Evolutionary conservation across 53 echinoderm and acorn worm genomes (phyloP).

Genomic region (Patiria pectinifera): DNA sequence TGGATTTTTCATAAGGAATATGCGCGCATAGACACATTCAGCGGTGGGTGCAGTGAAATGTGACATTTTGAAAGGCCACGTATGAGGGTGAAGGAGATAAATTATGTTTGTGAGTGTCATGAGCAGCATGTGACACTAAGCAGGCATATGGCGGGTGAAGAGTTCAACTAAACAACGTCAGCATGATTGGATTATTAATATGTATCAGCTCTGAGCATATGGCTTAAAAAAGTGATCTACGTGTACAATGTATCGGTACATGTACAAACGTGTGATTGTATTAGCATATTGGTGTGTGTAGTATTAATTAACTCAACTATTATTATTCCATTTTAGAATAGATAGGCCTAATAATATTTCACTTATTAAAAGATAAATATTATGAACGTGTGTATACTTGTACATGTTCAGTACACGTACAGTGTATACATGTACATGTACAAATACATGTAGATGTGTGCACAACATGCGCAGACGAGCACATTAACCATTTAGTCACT

Average conservation of each 20-base stretch:
- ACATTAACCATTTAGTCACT: too few relatives aligned
- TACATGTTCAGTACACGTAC: not conserved
- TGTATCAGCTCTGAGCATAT: too few relatives aligned
- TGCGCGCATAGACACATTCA: too few relatives aligned
- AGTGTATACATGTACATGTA: not conserved
- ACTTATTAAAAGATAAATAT: not conserved
- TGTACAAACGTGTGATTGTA: too few relatives aligned
- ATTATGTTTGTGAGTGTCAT: not conserved
- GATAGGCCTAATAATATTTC: too few relatives aligned
- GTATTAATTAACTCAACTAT: too few relatives aligned
- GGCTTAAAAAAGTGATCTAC: too few relatives aligned
- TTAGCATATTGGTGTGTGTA: too few relatives aligned
- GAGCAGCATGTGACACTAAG: not conserved
- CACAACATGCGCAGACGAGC: too few relatives aligned
- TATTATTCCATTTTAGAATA: too few relatives aligned
- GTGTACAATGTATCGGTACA: too few relatives aligned
- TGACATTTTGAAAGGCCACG: slow-evolving; percentile 10
- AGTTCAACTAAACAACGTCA: not conserved
- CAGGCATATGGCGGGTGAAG: not conserved
- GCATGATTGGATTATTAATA: too few relatives aligned
- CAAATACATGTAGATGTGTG: not conserved
- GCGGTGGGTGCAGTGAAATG: not conserved
- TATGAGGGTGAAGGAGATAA: not conserved
- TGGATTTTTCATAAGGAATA: not conserved
- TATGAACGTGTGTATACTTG: not conserved